phyloP scores from a whole-genome alignment of 1,140 invertebrate species.

The Drosophila paulistorum region DNA sequence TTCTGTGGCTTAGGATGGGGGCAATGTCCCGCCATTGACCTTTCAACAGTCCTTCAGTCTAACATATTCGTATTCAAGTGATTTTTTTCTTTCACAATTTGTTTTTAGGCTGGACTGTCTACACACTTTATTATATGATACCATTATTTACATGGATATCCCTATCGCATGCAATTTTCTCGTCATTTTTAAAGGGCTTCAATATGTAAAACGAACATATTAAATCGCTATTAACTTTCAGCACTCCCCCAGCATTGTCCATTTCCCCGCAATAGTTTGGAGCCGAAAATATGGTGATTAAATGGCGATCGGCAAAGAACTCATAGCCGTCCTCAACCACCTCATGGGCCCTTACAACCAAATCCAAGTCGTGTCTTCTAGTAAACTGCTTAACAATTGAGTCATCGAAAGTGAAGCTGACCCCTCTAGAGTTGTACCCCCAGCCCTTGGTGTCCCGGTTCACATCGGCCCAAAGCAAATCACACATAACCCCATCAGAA shows the following conservation, averaged over 20 bases:
- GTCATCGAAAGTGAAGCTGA: conserved; percentile 91
- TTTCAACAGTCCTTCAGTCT: conserved; percentile 28
- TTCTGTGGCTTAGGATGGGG: too few species aligned
- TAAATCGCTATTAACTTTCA: conserved; percentile 86
- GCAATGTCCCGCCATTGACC: conserved; percentile 30
- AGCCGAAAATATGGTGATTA: conserved; percentile 94
- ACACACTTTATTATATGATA: neutral
- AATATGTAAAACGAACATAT: conserved; percentile 39
- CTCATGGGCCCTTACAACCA: conserved; percentile 95
- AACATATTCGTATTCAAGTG: conserved; percentile 15
- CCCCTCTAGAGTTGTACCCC: conserved; percentile 92
- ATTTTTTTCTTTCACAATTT: neutral
- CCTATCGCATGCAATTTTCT: too few species aligned
- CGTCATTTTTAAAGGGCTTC: conserved; percentile 2
- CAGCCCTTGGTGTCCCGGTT: conserved; percentile 91
- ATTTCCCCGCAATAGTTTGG: conserved; percentile 94
- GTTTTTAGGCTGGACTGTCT: neutral
- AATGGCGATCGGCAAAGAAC: conserved; percentile 88
- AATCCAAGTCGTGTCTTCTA: conserved; percentile 90
- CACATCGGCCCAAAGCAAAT: conserved; percentile 94
- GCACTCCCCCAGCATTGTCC: conserved; percentile 97
- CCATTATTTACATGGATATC: neutral
- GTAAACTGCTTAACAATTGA: conserved; percentile 91
- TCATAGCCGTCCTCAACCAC: conserved; percentile 95
- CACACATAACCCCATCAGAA: conserved; percentile 91